Evolutionary conservation across 1,140 invertebrate species (phyloP), one percentile per base, ranked within the genome.

Genomic region (Drosophila truncata): DNA sequence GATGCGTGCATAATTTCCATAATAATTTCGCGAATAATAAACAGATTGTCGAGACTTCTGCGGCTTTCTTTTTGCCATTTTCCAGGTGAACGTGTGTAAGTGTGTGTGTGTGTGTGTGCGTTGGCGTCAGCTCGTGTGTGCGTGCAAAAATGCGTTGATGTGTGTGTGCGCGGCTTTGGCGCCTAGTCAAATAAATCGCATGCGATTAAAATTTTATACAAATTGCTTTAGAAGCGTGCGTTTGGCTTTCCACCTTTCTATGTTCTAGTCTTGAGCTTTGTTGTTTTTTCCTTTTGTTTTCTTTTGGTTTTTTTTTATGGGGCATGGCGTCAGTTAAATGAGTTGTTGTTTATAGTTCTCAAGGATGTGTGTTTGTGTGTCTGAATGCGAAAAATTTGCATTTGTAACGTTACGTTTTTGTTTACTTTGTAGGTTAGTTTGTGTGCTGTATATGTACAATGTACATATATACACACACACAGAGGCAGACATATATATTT

Each of bases 401-500:
- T 87, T 84, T 87, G 67, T 84, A 88, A 44, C 77, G 80, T 84
- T 70, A 80, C 77, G 77, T 77, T 87, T 78, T 88, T 87, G 84
- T 88, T 87, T 87, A 87, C 84, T 87, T 87, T 80, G 77, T 87
- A 80, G 84, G 84, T 87, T 87, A 80, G 84, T 84, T 90, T 87
- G 83, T 82, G 82, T 73, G 83, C 60, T 37, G 52, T 55, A 31
- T 41, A 39, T 67, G 42, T 58, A n/a, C n/a, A n/a, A 54, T 37
- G 49, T 71, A 42, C 74, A 60, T 69, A 67, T 37, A 52, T 46
- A 63, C 46, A 61, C 49, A 41, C 64, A 67, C 71, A 80, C 73
- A 78, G 58, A 54, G 5, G 6, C 44, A 47, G n/a, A 18, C 27
- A 29, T 2, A 18, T 73, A 66, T 83, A 83, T 88, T 87, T 87